A percentile compares a stretch with the other conserved stretches of the same genome.
Evolutionary conservation across 2,888 invertebrate species (phyloP).

Genomic region (Callosobruchus maculatus): DNA sequence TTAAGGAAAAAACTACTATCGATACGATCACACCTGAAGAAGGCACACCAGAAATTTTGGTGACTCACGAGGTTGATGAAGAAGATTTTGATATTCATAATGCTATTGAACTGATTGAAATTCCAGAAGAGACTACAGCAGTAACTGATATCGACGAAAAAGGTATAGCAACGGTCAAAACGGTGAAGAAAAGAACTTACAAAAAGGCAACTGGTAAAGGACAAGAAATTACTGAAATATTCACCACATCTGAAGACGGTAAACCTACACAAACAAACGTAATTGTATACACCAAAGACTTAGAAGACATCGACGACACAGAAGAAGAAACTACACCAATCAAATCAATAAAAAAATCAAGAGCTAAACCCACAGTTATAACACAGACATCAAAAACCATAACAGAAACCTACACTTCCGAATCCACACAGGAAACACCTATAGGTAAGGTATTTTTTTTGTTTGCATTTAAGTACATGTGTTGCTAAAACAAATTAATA

Average conservation of each 20-base stretch:
- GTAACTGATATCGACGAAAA: constrained; percentile 28
- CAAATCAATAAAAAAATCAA: not conserved
- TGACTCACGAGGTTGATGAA: constrained; percentile 21
- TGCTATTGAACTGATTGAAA: constrained; percentile 39
- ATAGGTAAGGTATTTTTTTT: constrained; percentile 33
- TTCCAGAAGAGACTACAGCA: constrained; percentile 42
- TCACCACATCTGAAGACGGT: constrained; percentile 47
- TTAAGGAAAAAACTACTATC: constrained; percentile 34
- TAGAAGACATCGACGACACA: constrained; percentile 13
- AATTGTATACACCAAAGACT: constrained; percentile 31
- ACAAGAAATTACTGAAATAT: constrained; percentile 48
- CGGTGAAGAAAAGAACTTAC: constrained; percentile 45
- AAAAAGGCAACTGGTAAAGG: constrained; percentile 46
- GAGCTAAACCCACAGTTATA: not conserved
- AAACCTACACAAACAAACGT: constrained; percentile 45
- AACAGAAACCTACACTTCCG: constrained; percentile 38
- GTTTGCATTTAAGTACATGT: not conserved
- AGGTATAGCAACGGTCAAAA: constrained; percentile 27
- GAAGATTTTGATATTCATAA: constrained; percentile 27
- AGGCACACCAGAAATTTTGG: constrained; percentile 35
- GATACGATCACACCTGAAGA: constrained; percentile 43
- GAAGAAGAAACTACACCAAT: not conserved
- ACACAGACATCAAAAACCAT: constrained; percentile 29
- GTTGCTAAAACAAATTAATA: constrained; percentile 3
- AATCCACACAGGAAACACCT: constrained; percentile 35